Conservation (phyloP, 2,888 invertebrate species). For the Malthinus flaveolus region DNA sequence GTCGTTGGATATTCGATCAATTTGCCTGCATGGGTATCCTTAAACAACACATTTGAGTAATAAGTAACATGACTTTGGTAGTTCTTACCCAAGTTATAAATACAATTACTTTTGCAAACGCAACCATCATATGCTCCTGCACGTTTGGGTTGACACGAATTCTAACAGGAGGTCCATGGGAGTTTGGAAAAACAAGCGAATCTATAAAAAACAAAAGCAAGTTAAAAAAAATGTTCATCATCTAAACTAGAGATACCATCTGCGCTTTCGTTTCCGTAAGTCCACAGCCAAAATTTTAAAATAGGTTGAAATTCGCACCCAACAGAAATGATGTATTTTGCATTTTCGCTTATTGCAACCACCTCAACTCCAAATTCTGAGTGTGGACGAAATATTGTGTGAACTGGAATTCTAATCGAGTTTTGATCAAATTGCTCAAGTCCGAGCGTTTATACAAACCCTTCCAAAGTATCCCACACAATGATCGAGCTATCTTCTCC, state of each 20-base stretch:
- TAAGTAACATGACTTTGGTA: background rate
- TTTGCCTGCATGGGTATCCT: conserved; percentile 26
- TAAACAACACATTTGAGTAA: conserved; percentile 4
- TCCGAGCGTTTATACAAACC: conserved; percentile 35
- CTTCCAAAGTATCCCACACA: conserved; percentile 60
- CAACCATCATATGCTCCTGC: conserved; percentile 52
- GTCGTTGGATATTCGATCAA: conserved; percentile 44
- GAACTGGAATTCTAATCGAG: conserved; percentile 54
- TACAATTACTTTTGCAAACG: conserved; percentile 49
- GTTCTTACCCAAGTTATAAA: conserved; percentile 52
- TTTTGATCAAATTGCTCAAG: too few species aligned
- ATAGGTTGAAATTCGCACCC: conserved; percentile 56
- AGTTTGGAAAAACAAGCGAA: conserved; percentile 26
- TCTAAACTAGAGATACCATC: conserved; percentile 55
- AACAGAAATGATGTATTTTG: conserved; percentile 62
- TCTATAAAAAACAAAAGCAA: conserved; percentile 17
- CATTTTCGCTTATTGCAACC: conserved; percentile 60
- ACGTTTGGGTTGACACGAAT: conserved; percentile 52
- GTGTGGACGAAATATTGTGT: conserved; percentile 61
- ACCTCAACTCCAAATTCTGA: conserved; percentile 46
- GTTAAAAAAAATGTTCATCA: background rate
- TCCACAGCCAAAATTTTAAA: conserved; percentile 68
- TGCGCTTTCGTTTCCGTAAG: conserved; percentile 56
- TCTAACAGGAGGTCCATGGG: conserved; percentile 40
- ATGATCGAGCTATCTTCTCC: conserved; percentile 61